Conservation (phyloP, 2,797 vertebrate species). For the Scolopax rusticola region DNA sequence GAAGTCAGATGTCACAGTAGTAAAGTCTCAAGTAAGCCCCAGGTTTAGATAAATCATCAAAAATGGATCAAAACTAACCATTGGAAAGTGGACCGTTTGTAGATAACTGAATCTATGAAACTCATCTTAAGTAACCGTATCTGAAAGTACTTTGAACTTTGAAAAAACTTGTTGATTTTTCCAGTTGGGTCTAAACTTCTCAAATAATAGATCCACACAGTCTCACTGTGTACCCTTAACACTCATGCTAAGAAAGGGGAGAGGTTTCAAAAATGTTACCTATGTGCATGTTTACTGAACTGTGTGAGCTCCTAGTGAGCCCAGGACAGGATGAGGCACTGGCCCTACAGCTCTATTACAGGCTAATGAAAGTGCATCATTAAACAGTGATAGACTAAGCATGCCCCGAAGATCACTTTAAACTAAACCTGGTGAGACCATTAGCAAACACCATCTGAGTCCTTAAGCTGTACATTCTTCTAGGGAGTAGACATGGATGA, state of each 20-base stretch:
- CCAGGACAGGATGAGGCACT: background rate
- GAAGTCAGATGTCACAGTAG: background rate
- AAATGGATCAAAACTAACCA: background rate
- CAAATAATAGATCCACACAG: background rate
- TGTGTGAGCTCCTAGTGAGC: background rate
- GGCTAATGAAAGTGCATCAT: background rate
- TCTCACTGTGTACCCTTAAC: background rate
- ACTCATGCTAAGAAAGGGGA: background rate
- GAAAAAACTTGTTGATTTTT: background rate
- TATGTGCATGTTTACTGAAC: background rate
- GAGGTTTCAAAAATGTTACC: background rate
- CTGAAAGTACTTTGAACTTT: background rate
- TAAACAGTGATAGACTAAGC: background rate
- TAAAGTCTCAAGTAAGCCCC: background rate
- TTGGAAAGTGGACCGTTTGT: background rate
- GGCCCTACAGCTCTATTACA: background rate
- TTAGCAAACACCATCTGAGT: background rate
- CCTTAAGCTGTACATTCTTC: background rate
- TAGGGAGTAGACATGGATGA: background rate
- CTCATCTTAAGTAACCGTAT: fast-evolving
- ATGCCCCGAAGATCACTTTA: background rate
- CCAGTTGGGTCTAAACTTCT: background rate
- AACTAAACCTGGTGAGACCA: background rate
- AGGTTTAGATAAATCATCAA: background rate
- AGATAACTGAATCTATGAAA: background rate